Evolutionary conservation across 2,113 vertebrate genomes (phyloP).

Genomic region (Lamprotornis superbus): DNA sequence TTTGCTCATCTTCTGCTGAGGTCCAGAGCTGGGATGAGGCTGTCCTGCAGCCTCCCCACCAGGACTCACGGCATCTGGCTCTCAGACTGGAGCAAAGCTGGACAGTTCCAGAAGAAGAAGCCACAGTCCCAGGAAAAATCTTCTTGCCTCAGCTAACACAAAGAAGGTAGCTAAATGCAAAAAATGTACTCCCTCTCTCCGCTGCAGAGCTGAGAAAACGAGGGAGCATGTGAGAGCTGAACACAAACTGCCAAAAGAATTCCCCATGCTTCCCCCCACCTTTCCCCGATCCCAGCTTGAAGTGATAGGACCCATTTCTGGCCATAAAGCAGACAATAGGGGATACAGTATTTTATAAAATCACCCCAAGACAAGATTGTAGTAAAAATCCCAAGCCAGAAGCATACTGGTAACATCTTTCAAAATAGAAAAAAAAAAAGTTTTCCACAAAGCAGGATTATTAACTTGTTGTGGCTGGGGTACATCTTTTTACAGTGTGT

Average conservation of each 20-base stretch:
- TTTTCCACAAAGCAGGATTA: background rate
- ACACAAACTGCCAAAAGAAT: background rate
- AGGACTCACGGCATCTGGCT: rapidly evolving
- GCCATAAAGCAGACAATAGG: background rate
- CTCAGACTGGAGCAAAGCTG: background rate
- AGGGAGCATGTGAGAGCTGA: background rate
- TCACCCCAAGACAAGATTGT: background rate
- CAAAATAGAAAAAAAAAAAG: background rate
- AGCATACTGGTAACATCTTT: background rate
- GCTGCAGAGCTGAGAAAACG: background rate
- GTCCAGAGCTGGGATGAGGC: background rate
- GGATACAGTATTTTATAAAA: background rate
- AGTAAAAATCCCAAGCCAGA: background rate
- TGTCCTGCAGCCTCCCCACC: background rate
- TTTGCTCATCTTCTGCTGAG: background rate
- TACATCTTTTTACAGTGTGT: background rate
- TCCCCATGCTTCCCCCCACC: rapidly evolving
- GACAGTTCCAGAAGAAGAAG: background rate
- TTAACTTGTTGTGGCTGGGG: background rate
- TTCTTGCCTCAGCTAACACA: background rate
- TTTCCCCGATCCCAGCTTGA: background rate
- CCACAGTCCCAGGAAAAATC: background rate
- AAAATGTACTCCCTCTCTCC: background rate
- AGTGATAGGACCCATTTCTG: background rate
- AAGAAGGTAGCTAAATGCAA: background rate